phyloP scores from a whole-genome alignment of 1,140 invertebrate species.

The Psix sp. region DNA sequence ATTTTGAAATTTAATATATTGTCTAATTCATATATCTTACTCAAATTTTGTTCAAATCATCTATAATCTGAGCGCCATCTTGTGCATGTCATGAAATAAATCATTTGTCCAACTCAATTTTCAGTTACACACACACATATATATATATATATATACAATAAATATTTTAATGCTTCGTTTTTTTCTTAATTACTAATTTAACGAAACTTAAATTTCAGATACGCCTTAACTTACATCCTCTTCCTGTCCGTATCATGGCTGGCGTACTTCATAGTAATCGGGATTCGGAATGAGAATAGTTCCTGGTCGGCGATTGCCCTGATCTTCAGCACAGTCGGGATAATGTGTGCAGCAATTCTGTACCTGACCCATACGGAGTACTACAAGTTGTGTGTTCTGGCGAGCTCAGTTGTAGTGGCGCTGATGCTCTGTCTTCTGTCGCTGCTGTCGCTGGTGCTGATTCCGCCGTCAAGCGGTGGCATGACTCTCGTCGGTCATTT shows the following conservation, averaged over 20 bases:
- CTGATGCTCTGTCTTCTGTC: conserved; percentile 82
- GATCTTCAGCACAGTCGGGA: conserved; percentile 79
- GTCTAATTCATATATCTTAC: too few relatives aligned
- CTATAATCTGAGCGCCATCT: too few relatives aligned
- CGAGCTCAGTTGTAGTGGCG: conserved; percentile 82
- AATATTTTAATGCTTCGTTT: too few relatives aligned
- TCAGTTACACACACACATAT: too few relatives aligned
- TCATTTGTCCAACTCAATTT: too few relatives aligned
- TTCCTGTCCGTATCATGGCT: conserved; percentile 79
- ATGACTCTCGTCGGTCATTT: conserved; percentile 89
- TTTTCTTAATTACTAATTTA: background rate
- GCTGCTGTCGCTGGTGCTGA: conserved; percentile 80
- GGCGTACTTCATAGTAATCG: conserved; percentile 76
- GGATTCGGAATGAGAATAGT: conserved; percentile 68
- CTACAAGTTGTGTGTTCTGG: conserved; percentile 82
- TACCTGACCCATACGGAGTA: conserved; percentile 82
- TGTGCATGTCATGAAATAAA: too few relatives aligned
- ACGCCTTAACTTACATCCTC: conserved; percentile 80
- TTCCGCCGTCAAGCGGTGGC: conserved; percentile 77
- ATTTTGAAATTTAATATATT: too few relatives aligned
- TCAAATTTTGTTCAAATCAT: too few relatives aligned
- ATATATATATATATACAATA: too few relatives aligned
- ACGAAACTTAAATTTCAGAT: conserved; percentile 69
- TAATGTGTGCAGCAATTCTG: conserved; percentile 79
- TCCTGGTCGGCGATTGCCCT: conserved; percentile 80